Conservation (phyloP, 2,797 vertebrate species). For the Simalia tracyae region DNA sequence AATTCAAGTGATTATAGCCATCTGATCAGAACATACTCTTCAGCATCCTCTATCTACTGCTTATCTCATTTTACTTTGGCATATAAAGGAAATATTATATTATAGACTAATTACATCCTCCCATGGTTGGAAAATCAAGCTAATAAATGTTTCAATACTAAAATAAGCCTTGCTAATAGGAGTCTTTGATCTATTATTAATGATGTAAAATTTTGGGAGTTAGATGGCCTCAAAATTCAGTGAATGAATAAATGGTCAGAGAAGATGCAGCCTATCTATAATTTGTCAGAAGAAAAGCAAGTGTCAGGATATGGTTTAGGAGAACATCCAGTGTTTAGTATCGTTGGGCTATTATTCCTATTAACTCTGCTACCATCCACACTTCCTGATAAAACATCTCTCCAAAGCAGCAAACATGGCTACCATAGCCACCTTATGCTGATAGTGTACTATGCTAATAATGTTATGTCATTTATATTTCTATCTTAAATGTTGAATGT, state of each 20-base stretch:
- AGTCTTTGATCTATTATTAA: neutral
- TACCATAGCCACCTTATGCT: neutral
- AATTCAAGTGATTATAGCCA: neutral
- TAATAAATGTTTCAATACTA: neutral
- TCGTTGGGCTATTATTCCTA: neutral
- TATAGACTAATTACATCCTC: neutral
- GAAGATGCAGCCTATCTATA: neutral
- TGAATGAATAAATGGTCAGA: neutral
- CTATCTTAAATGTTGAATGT: neutral
- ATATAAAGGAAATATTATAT: neutral
- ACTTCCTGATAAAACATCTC: neutral
- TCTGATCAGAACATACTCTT: neutral
- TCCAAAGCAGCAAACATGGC: too few relatives aligned
- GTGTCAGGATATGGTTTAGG: neutral
- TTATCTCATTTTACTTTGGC: neutral
- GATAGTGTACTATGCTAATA: neutral
- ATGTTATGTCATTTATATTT: neutral
- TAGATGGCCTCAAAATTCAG: neutral
- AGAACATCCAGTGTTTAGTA: neutral
- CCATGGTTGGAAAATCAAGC: neutral
- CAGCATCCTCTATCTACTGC: neutral
- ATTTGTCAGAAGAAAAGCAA: neutral
- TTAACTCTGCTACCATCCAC: neutral
- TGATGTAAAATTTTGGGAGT: neutral
- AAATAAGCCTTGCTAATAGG: neutral